Base-by-base conservation (phyloP, 1,140 invertebrate genomes). In the Cydia pomonella region DNA sequence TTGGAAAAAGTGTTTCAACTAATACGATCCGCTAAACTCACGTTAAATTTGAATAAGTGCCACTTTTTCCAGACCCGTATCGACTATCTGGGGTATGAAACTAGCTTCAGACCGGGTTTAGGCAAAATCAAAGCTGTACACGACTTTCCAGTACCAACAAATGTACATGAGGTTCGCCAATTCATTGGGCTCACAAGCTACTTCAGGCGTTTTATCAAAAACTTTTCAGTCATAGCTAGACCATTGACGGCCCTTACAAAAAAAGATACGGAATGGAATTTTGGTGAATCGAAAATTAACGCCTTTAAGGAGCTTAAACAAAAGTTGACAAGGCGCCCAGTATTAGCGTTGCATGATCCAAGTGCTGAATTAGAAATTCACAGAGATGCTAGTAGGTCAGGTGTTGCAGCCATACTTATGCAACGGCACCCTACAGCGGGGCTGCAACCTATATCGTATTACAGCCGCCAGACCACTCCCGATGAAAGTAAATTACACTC, bases 401-500 rank as follows among this genome's bases (percentile, higher is more conserved):
- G 87, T 16, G 44, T 84, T 75, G 83, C 80, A 23, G 83, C 76
- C 47, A 81, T 85, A 69, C 59, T 87, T 72, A 16, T 90, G 73
- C 84, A 91, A 81, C 25, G 25, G 25, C 7, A 44, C 6, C 5
- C 77, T 78, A 66, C 90, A 85, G 77, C 77, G 75, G 77, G 81
- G 33, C 59, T 44, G 16, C 23, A 82, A 27, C 80, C 81, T 0
- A 79, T 92, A 5, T 76, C 73, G 27, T 90, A 91, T 77, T 90
- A 78, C 47, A 87, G 85, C 76, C 44, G 77, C 18, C 76, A 80
- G 23, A 87, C 82, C 0, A 74, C 81, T 1, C 62, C 69, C 0
- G 73, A 64, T 21, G 81, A 89, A 74, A 23, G 75, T 9, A 80
- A 80, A 72, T 90, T 90, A 73, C 87, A 88, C 76, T 84, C 84